Base-by-base conservation (phyloP, 1,140 invertebrate genomes). In the Drosophila littoralis region DNA sequence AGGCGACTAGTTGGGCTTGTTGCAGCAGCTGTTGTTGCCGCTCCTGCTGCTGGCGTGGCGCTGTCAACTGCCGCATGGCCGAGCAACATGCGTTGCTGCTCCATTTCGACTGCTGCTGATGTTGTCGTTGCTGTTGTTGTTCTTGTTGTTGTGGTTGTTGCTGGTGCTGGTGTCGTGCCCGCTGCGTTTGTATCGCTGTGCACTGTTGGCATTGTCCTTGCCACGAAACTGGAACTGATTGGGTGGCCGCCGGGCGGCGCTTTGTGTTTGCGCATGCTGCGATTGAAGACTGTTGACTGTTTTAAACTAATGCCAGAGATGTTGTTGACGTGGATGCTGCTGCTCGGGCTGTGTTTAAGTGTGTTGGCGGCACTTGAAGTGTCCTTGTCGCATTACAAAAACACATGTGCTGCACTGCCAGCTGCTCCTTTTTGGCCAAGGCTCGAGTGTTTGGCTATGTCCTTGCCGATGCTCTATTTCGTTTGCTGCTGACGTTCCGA, bases 301-400 rank as follows among this genome's bases (percentile, higher is more conserved):
- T 42, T 43, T 71, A 54, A 35, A 50, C 70, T 71, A 32, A 51
- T 50, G 45, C 42, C 43, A 40, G 58, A 59, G 28, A 42, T 61
- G 57, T 35, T 46, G 15, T 22, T 45, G 42, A 45, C 17, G 42
- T 2, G 13, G 48, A 52, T 77, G 75, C 33, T 66, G 54, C 45
- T 75, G 46, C 52, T 79, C 57, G 50, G 70, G 65, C 64, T 76
- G 68, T 70, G 67, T 57, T 86, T 73, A 77, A 83, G 75, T 75
- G 67, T 84, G 79, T 79, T 68, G 77, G 81, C 72, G 81, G 79
- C 81, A 85, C 81, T 84, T 77, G 68, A 82, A 85, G 83, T 81
- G 80, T 89, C 85, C 85, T 89, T 89, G 84, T 75, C 70, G 81
- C 85, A 90, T 85, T 81, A 85, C 71, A 73, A 66, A 80, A 75